phyloP scores from a whole-genome alignment of 2,797 vertebrate species.

The Aselliscus stoliczkanus region DNA sequence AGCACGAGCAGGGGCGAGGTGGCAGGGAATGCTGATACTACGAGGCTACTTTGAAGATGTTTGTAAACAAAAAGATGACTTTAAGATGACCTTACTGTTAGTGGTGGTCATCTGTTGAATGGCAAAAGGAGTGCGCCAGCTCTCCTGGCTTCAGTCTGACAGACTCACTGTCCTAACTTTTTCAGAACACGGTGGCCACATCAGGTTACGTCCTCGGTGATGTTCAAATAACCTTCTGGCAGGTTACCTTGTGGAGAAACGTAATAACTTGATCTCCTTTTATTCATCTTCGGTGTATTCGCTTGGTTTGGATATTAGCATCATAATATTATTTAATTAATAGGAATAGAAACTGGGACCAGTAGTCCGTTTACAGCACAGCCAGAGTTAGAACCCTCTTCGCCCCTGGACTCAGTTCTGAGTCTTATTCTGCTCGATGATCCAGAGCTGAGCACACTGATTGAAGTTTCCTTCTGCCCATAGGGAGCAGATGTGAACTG shows the following conservation, averaged over 20 bases:
- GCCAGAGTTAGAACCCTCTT: background rate
- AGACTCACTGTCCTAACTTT: background rate
- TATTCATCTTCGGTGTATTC: background rate
- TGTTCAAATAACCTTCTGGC: background rate
- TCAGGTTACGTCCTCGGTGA: background rate
- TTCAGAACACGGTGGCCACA: background rate
- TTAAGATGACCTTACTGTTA: background rate
- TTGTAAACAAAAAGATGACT: background rate
- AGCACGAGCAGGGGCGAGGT: background rate
- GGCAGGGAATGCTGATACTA: background rate
- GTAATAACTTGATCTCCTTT: background rate
- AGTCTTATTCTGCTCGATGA: background rate
- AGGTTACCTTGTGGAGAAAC: background rate
- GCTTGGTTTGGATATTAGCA: background rate
- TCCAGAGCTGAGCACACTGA: background rate
- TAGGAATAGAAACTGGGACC: background rate
- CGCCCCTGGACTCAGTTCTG: background rate
- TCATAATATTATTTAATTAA: background rate
- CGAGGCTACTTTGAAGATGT: background rate
- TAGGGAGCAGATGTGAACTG: slow-evolving; percentile 97
- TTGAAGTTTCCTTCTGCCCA: background rate
- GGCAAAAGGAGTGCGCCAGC: background rate
- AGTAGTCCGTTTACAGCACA: background rate
- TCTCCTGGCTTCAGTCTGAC: background rate
- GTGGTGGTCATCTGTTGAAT: background rate